Percentiles rank a stretch among this genome's conserved stretches.
Evolutionary conservation across 2,797 vertebrate genomes (phyloP).

Genomic region (Labeo calbasu): DNA sequence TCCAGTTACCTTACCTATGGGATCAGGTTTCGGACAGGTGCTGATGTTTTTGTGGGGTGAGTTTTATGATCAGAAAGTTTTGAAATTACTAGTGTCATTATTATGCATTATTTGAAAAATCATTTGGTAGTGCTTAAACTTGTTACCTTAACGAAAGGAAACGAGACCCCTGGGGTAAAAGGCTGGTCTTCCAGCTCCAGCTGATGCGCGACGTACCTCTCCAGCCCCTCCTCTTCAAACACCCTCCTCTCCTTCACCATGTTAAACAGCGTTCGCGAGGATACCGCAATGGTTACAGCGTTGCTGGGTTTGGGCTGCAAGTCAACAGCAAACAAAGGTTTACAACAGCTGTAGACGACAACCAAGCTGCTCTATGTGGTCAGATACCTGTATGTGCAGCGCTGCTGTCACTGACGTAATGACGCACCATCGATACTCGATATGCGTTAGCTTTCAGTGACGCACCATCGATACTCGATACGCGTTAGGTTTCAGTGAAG

Average conservation of each 20-base stretch:
- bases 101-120: neutral
- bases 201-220: slow-evolving; percentile 88
- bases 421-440: neutral
- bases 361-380: neutral
- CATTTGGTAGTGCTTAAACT: neutral
- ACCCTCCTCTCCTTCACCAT: slow-evolving; percentile 86
- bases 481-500: neutral
- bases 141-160: slow-evolving; percentile 91
- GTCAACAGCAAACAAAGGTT: neutral
- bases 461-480: neutral
- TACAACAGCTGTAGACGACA: neutral
- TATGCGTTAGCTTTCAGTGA: neutral
- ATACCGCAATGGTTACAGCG: slow-evolving; percentile 92
- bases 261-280: slow-evolving; percentile 90
- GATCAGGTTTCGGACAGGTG: slow-evolving; percentile 11
- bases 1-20: neutral
- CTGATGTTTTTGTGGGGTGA: neutral
- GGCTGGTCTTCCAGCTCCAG: slow-evolving; percentile 83
- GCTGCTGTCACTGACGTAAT: neutral
- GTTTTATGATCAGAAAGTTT: neutral
- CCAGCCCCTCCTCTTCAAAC: slow-evolving; percentile 86
- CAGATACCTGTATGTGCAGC: neutral
- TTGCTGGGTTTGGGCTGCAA: slow-evolving; percentile 86
- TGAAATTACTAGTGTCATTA: neutral
- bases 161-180: slow-evolving; percentile 85